These are phyloP conservation scores for Brachypodius melanocephalos DNA, from an alignment of 2,113 vertebrate genomes.

Conservation along the genomic window DNA sequence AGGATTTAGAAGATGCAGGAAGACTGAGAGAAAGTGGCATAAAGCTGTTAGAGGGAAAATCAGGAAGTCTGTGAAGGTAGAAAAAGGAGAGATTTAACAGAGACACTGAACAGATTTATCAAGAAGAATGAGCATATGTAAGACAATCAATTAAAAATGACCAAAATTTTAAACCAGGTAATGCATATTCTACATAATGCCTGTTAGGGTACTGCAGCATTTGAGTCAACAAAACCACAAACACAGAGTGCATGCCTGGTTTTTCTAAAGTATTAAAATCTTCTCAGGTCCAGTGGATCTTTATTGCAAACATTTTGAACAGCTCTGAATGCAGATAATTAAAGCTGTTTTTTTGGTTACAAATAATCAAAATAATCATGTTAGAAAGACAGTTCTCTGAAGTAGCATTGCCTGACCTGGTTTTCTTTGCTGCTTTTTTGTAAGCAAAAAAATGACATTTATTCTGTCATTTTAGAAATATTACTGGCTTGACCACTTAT, in stretches of 20 bases:
- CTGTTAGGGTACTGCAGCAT: background rate
- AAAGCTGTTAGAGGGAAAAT: background rate
- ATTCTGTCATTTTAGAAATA: background rate
- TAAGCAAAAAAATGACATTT: background rate
- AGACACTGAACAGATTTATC: background rate
- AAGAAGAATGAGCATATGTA: background rate
- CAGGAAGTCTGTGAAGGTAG: background rate
- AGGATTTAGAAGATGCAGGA: background rate
- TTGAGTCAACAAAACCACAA: background rate
- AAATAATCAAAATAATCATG: background rate
- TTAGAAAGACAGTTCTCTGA: background rate
- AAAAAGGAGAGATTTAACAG: background rate
- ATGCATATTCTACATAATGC: background rate
- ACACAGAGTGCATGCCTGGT: background rate
- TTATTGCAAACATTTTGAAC: constrained; percentile 12
- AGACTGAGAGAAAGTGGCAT: background rate
- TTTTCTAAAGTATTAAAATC: background rate
- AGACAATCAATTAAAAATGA: background rate
- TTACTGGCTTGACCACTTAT: background rate
- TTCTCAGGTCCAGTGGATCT: background rate
- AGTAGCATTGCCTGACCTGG: background rate
- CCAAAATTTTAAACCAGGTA: background rate
- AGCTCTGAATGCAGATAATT: constrained; percentile 44
- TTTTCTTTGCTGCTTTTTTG: background rate
- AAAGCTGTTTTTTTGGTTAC: background rate